Evolutionary conservation across 2,113 vertebrate genomes (phyloP), one percentile per base, ranked within the genome.

Genomic region (Eptesicus fuscus): DNA sequence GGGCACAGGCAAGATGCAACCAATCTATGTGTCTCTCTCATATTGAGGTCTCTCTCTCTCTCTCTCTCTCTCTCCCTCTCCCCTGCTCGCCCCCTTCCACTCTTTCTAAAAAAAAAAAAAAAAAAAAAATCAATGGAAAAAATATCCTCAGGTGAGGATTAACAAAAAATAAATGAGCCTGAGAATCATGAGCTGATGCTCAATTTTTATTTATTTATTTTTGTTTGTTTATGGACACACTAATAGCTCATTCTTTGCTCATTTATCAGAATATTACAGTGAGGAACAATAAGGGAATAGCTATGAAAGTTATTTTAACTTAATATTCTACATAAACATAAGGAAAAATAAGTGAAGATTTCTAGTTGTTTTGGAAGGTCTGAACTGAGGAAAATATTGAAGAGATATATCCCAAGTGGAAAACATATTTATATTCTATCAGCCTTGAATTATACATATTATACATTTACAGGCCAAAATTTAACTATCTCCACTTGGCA

Each of bases 321-420:
- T 79, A 93, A 79, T 91, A 88, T 77, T 80, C 37, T 83, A 93
- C 37, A 87, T 88, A 89, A 93, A 86, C 20, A n/a, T 22, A 17
- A 90, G 28, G 63, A 40, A 83, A 96, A 95, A 47, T 47, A 94
- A 88, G 7, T 9, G 32, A 85, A 51, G 49, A 77, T 28, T 82
- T 88, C 37, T 77, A 53, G 30, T 70, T 65, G 4, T n/a, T 95
- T 90, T 25, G 20, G 28, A 88, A 90, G 51, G n/a, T 53, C n/a
- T 35, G n/a, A 92, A 91, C 53, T 70, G 35, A 88, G 12, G 23
- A 53, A 88, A 93, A 89, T 78, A 30, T 65, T 80, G 49, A 94
- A 14, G 49, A 74, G 32, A 53, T 63, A 82, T 51, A 76, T 51
- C 49, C 69, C 56, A 86, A 44, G 49, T 32, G 30, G 47, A 42